These are phyloP conservation scores for Tenthredo amoena DNA, from an alignment of 2,888 invertebrate genomes.

Conservation along the genomic window DNA sequence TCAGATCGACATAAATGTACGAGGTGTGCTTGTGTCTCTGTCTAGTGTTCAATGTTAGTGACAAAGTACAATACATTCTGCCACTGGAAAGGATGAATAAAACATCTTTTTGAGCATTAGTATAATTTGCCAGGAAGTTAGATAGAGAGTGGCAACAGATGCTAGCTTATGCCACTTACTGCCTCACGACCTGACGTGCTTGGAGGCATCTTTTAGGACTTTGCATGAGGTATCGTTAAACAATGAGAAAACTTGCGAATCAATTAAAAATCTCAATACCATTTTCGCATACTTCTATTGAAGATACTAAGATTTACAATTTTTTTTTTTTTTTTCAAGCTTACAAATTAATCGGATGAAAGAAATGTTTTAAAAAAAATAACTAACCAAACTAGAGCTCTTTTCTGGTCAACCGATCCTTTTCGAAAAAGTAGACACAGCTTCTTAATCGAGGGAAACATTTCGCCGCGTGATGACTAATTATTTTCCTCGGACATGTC, in stretches of 20 bases:
- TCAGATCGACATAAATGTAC: not conserved
- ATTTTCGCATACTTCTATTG: too few relatives aligned
- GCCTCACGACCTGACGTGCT: not conserved
- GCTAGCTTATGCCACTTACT: not conserved
- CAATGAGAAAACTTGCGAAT: not conserved
- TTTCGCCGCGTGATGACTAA: not conserved
- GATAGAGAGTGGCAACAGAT: conserved; percentile 12
- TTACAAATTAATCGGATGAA: not conserved
- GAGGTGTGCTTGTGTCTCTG: not conserved
- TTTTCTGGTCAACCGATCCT: not conserved
- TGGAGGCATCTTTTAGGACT: not conserved
- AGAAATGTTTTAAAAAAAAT: not conserved
- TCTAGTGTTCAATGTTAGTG: not conserved
- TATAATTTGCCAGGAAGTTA: conserved; percentile 27
- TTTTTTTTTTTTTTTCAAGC: not conserved
- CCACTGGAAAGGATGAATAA: not conserved
- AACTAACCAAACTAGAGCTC: conserved; percentile 13
- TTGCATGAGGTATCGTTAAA: not conserved
- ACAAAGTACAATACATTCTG: conserved; percentile 20
- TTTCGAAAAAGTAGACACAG: not conserved
- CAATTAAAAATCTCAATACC: not conserved
- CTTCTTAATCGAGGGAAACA: not conserved
- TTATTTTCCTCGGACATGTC: not conserved
- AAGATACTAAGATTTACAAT: not conserved
- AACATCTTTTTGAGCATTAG: conserved; percentile 4